These are phyloP conservation scores for Dicycla oo DNA, from an alignment of 2,888 invertebrate species.

Conservation along the genomic window DNA sequence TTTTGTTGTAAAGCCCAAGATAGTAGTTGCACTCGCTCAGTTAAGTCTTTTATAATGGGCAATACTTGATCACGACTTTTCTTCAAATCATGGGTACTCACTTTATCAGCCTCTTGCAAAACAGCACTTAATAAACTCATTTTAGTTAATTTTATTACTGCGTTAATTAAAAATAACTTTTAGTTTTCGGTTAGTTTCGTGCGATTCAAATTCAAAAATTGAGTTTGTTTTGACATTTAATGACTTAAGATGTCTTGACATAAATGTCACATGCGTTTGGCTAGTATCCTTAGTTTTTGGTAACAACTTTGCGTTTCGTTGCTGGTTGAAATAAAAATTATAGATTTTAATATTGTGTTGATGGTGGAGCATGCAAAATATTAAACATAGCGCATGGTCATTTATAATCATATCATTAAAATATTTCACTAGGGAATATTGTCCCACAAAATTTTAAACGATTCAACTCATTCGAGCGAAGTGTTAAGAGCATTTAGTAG, in stretches of 20 bases:
- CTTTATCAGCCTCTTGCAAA: conserved; percentile 81
- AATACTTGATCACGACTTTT: conserved; percentile 78
- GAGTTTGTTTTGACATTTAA: conserved; percentile 37
- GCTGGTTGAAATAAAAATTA: not conserved
- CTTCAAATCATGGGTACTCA: conserved; percentile 77
- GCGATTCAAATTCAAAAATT: conserved; percentile 52
- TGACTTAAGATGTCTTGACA: conserved; percentile 7
- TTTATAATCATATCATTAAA: not conserved
- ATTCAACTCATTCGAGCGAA: not conserved
- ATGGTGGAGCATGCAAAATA: not conserved
- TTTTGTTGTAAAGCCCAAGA: conserved; percentile 85
- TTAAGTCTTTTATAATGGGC: conserved; percentile 78
- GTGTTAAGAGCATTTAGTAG: not conserved
- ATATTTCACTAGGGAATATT: not conserved
- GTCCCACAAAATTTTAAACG: not conserved
- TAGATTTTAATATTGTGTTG: not conserved
- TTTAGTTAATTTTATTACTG: conserved; percentile 30
- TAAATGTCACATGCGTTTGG: conserved; percentile 1
- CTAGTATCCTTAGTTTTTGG: not conserved
- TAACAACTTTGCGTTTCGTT: conserved; percentile 22
- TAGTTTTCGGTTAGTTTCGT: conserved; percentile 61
- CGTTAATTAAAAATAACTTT: conserved; percentile 25
- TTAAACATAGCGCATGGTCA: not conserved
- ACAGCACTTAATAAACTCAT: conserved; percentile 86
- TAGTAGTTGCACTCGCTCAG: conserved; percentile 82